Conservation (phyloP, 2,113 vertebrate genomes). For the Onychorhynchus coronatus region DNA sequence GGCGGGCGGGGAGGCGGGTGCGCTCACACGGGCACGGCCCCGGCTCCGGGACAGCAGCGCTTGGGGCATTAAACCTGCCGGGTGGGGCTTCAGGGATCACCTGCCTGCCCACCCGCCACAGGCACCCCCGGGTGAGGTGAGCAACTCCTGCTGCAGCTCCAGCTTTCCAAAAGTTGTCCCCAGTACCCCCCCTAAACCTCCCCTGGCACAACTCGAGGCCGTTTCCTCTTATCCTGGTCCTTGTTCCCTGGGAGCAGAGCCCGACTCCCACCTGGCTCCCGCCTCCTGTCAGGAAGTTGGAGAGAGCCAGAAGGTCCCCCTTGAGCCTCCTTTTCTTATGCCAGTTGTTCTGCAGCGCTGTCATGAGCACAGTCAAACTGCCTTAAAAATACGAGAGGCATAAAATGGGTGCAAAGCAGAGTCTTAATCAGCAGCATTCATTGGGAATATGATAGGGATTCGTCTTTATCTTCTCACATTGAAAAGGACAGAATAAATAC, state of each 20-base stretch:
- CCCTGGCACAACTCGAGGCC: background rate
- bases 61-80: fast-evolving
- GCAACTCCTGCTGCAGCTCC: background rate
- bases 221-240: background rate
- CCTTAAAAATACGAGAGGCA: background rate
- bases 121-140: fast-evolving
- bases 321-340: fast-evolving
- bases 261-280: fast-evolving
- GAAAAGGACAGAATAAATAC: slow-evolving; percentile 9
- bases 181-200: no score
- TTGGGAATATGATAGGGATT: background rate
- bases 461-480: background rate
- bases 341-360: background rate
- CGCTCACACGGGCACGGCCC: fast-evolving
- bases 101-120: background rate
- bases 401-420: background rate
- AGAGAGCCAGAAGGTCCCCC: background rate
- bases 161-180: background rate
- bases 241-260: background rate
- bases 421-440: background rate
- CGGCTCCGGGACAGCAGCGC: background rate
- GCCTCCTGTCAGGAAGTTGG: background rate
- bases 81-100: fast-evolving
- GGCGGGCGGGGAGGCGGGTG: fast-evolving
- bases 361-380: fast-evolving